Conservation (phyloP, 2,888 invertebrate species). For the Chrysina gloriosa region DNA sequence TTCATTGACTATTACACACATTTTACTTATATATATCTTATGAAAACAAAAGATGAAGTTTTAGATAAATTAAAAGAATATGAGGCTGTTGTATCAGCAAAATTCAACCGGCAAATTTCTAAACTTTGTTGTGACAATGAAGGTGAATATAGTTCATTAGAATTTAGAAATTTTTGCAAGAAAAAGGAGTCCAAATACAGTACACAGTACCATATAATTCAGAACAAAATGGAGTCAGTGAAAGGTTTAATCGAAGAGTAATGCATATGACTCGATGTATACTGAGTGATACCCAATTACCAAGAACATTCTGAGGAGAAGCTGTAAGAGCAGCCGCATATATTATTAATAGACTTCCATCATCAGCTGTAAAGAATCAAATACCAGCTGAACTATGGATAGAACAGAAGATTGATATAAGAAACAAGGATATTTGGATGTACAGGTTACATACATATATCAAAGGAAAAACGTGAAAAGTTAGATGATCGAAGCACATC, state of each 20-base stretch:
- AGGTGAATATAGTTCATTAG: slow-evolving; percentile 38
- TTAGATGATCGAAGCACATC: not conserved
- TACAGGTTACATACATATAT: not conserved
- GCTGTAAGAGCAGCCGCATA: slow-evolving; percentile 9
- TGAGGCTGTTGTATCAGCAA: slow-evolving; percentile 28
- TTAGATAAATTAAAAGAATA: slow-evolving; percentile 41
- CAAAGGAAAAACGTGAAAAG: not conserved
- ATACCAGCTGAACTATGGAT: slow-evolving; percentile 8
- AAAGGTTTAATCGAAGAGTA: slow-evolving; percentile 21
- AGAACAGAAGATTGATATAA: not conserved
- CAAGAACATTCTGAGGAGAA: slow-evolving; percentile 6
- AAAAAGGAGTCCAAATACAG: slow-evolving; percentile 38
- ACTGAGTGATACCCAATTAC: not conserved
- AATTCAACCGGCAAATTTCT: slow-evolving; percentile 40
- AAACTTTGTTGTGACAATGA: slow-evolving; percentile 46
- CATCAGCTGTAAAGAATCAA: not conserved
- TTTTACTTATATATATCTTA: slow-evolving; percentile 43
- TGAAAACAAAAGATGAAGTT: slow-evolving; percentile 42
- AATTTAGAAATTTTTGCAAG: slow-evolving; percentile 41
- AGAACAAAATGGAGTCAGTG: slow-evolving; percentile 36
- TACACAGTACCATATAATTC: slow-evolving; percentile 32
- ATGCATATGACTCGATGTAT: slow-evolving; percentile 33
- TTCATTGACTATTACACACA: slow-evolving; percentile 47
- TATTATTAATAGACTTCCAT: not conserved
- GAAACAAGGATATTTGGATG: slow-evolving; percentile 22